Conservation (phyloP, 1,140 invertebrate genomes). For the Aphis craccivora region DNA sequence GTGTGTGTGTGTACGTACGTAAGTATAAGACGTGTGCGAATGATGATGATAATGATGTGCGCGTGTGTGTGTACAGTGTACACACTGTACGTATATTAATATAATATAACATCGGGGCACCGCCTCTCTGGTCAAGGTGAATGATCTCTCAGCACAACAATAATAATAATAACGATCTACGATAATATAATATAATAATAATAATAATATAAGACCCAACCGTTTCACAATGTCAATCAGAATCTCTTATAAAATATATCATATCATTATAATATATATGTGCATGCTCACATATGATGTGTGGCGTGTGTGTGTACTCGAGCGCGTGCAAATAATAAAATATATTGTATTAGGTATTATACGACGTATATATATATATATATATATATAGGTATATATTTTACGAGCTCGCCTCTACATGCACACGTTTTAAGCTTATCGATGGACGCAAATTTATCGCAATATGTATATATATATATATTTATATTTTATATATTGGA, state of each 20-base stretch:
- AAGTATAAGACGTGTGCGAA: background rate
- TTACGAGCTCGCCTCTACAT: background rate
- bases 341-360: too few relatives aligned
- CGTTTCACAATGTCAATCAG: conserved; percentile 48
- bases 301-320: background rate
- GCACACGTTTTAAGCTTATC: background rate
- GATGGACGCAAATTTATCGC: background rate
- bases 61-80: background rate
- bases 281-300: too few relatives aligned
- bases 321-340: background rate
- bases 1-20: background rate
- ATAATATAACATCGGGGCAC: conserved; percentile 17
- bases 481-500: background rate
- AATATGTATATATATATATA: background rate
- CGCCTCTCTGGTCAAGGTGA: conserved; percentile 52
- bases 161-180: background rate
- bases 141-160: conserved; percentile 42
- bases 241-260: background rate
- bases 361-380: too few relatives aligned
- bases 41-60: background rate
- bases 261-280: background rate
- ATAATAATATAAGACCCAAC: background rate
- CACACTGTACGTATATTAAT: too few relatives aligned
- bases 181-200: background rate
- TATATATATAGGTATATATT: background rate